Conservation (phyloP, 2,113 vertebrate genomes). For the Chionodraco myersi region DNA sequence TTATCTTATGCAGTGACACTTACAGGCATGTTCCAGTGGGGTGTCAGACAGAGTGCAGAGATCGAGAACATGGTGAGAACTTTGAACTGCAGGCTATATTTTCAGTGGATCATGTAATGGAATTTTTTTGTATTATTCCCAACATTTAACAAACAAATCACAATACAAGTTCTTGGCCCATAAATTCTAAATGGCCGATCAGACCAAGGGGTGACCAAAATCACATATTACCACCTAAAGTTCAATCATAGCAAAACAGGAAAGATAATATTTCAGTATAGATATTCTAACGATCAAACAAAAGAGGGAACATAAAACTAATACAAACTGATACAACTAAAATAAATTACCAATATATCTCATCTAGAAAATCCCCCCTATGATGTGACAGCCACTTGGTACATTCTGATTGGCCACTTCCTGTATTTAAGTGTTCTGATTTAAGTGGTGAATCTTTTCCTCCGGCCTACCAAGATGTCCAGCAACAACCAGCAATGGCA, state of each 20-base stretch:
- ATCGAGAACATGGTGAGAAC: conserved; percentile 93
- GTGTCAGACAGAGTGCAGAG: conserved; percentile 94
- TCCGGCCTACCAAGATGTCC: not conserved
- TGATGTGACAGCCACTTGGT: not conserved
- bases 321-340: not conserved
- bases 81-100: not conserved
- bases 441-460: not conserved
- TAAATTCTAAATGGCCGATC: not conserved
- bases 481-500: not conserved
- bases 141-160: not conserved
- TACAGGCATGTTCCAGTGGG: conserved; percentile 98
- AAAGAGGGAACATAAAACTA: not conserved
- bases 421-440: not conserved
- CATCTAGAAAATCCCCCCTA: not conserved
- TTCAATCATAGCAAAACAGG: not conserved
- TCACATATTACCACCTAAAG: not conserved
- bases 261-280: not conserved
- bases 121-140: not conserved
- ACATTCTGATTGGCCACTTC: not conserved
- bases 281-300: too few relatives aligned
- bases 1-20: conserved; percentile 92
- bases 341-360: not conserved
- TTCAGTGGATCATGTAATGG: not conserved
- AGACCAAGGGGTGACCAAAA: not conserved
- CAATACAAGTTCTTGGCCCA: not conserved